Evolutionary conservation across 2,797 vertebrate genomes (phyloP), one percentile per base, ranked within the genome.

Genomic region (Bradypus variegatus): DNA sequence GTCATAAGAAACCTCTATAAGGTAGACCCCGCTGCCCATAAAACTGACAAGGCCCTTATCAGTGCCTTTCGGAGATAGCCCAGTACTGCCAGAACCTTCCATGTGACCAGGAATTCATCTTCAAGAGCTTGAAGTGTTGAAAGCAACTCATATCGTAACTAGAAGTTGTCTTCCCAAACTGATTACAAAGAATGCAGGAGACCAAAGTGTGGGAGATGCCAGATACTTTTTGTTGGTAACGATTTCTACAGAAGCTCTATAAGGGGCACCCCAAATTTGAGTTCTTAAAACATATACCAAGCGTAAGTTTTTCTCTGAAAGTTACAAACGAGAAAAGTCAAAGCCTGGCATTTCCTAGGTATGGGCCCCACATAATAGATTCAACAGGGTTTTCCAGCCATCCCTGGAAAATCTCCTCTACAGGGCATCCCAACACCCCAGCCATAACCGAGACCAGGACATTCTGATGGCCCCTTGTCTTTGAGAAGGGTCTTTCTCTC

Each of bases 21-120:
- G 58, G 7, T 89, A n/a, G 60, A 70, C n/a, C n/a, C 65, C 72
- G 33, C 86, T 53, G 86, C 23, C 93, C 73, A 58, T 64, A 84
- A 94, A 94, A 93, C 87, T 78, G 18, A 89, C 87, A 90, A 95
- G 33, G n/a, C 29, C 36, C 76, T 91, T 93, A 91, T 92, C 90
- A 91, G 82, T 33, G 50, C 31, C 64, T 93, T 89, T 64, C 50
- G 83, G 70, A 93, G 92, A 91, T 48, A 94, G 6, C 33, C 82
- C 88, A 84, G 55, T 41, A 58, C 67, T 78, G 82, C 69, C 55
- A 91, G 93, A 93, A 88, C 75, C 89, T 86, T 86, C 87, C 16
- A 72, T 33, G 45, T 55, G 45, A 88, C 33, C 41, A 69, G 85
- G 64, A 94, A 92, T 64, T 50, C n/a, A 41, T 88, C 84, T 94